Base-by-base conservation (phyloP, 2,888 invertebrate genomes). In the Prenolepis imparis region DNA sequence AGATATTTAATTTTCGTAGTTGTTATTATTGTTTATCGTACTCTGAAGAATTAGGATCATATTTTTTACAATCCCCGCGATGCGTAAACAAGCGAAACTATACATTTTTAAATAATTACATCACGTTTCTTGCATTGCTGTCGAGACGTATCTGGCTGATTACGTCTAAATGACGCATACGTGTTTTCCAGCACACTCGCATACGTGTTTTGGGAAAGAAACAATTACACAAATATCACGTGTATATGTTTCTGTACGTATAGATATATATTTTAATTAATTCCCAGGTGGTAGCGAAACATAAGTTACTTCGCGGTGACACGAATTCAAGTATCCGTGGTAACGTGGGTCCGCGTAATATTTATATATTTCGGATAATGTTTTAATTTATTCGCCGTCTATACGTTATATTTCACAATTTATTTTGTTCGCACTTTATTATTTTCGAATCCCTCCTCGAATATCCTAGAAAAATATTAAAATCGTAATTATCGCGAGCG, bases 251-350 rank as follows among this genome's bases (percentile, higher is more conserved):
- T 75, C 18, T 52, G 24, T 67, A n/a, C 21, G 11, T 55, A 55
- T 36, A 64, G 52, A n/a, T 77, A 77, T 77, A n/a, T 77, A 77
- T 77, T 77, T 77, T 77, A 77, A 75, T 75, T 75, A 75, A 77
- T 77, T 77, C 67, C 52, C 36, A 66, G 66, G 52, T 39, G 36
- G 52, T 75, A 66, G 39, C 55, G 55, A 39, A 66, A 66, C 75
- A 77, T 77, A 67, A 77, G 55, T 67, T 67, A 77, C 77, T 77
- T 52, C 28, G 52, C 39, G 39, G 11, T n/a, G 39, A 67, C 39
- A 32, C 21, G 52, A 44, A 67, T 77, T 12, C 55, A 66, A 55
- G 39, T 77, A n/a, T 77, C 28, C 36, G 11, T 12, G 21, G 21
- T 39, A 52, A 52, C n/a, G 39, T 52, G 39, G 21, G 28, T 12